Evolutionary conservation across 2,888 invertebrate genomes (phyloP), one percentile per base, ranked within the genome.

Genomic region (Caenorhabditis uteleia): DNA sequence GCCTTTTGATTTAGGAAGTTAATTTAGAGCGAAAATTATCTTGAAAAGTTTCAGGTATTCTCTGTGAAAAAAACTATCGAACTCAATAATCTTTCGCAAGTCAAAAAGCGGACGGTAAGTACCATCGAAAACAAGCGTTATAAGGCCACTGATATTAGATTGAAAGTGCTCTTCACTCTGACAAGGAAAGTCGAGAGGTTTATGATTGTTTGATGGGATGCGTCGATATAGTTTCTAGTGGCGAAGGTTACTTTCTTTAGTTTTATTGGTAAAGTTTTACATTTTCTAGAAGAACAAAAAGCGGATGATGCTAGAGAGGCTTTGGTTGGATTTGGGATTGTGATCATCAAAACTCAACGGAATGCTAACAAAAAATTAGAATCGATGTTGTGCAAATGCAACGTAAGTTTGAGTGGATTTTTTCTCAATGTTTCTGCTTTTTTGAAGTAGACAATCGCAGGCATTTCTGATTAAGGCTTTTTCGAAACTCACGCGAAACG

Each of bases 341-440:
- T 39, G n/a, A 47, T 65, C 20, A 47, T 61, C 8, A 25, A 61
- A 14, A 56, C 47, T 16, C 23, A 23, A 1, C 38, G 42, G 25
- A 39, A 33, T 2, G 12, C 14, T 18, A 33, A 59, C 10, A 59
- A 55, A 7, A 44, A 48, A n/a, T 26, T 59, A 7, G 29, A 18
- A 8, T 42, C 50, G n/a, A 31, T 58, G 0, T 26, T 64, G 3
- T 64, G 64, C 25, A 48, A 54, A 18, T 64, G 64, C 29, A 29
- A 20, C 23, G 53, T 55, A 46, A 45, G 31, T 39, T 45, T n/a
- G 8, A 4, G n/a, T 2, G 3, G 7, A 40, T 20, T 18, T 40
- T 40, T 2, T 29, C 1, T 21, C 21, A 18, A 7, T 7, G 4
- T 12, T 33, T 14, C 14, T 20, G 12, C 14, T 20, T 29, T 29